These are phyloP conservation scores for Petrophora chlorosata DNA, from an alignment of 2,888 invertebrate species.

Conservation along the genomic window DNA sequence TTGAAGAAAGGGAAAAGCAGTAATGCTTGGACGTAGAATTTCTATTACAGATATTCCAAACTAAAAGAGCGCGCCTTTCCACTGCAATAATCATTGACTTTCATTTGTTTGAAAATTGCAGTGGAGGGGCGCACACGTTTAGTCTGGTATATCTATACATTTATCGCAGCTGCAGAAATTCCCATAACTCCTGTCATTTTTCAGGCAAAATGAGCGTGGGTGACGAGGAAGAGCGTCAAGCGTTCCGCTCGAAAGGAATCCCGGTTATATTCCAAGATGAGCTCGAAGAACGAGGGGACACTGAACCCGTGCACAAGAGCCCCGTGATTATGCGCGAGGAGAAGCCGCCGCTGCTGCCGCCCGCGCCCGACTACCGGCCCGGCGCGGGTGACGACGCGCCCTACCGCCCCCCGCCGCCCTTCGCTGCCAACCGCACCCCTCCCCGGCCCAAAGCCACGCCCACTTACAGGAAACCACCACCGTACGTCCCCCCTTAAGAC, in stretches of 20 bases:
- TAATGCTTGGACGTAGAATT: too few species aligned
- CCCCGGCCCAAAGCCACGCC: constrained; percentile 93
- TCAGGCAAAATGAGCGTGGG: constrained; percentile 88
- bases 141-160: neutral
- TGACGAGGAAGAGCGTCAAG: constrained; percentile 91
- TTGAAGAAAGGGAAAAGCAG: too few species aligned
- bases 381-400: constrained; percentile 86
- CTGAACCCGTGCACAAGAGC: constrained; percentile 93
- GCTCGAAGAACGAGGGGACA: constrained; percentile 95
- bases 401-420: constrained; percentile 96
- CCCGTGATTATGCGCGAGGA: constrained; percentile 98
- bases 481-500: constrained; percentile 97
- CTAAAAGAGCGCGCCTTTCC: too few species aligned
- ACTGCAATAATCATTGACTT: too few species aligned
- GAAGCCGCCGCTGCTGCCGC: constrained; percentile 95
- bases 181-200: constrained; percentile 11
- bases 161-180: neutral
- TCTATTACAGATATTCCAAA: too few species aligned
- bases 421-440: constrained; percentile 89
- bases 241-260: constrained; percentile 92
- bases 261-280: constrained; percentile 99
- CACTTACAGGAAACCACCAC: constrained; percentile 97
- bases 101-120: too few species aligned
- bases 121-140: too few species aligned
- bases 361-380: constrained; percentile 86